phyloP scores from a whole-genome alignment of 2,888 invertebrate genomes.

The Abrostola tripartita region DNA sequence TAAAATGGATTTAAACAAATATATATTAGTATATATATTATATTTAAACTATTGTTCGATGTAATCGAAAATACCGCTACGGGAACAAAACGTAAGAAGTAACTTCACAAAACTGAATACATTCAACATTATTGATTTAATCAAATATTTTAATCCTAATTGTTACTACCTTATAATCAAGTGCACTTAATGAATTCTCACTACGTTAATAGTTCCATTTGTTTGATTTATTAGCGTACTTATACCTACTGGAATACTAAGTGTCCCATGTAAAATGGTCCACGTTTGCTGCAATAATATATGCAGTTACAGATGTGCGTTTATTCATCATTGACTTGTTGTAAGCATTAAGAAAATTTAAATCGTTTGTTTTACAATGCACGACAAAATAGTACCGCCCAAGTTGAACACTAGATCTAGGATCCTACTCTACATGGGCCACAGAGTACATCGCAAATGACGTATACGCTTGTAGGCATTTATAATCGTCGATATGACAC shows the following conservation, averaged over 20 bases:
- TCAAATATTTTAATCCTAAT: slow-evolving; percentile 64
- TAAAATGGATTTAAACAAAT: neutral
- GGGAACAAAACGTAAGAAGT: slow-evolving; percentile 24
- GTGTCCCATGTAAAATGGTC: slow-evolving; percentile 60
- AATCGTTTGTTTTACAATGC: slow-evolving; percentile 35
- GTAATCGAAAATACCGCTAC: slow-evolving; percentile 23
- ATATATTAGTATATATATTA: neutral
- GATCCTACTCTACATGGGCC: slow-evolving; percentile 55
- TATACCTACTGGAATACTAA: slow-evolving; percentile 57
- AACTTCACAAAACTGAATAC: slow-evolving; percentile 63
- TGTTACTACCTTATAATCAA: slow-evolving; percentile 75
- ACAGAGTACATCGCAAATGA: slow-evolving; percentile 50
- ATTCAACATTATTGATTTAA: slow-evolving; percentile 65
- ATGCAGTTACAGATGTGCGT: slow-evolving; percentile 26
- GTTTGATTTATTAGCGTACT: slow-evolving; percentile 66
- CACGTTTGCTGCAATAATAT: slow-evolving; percentile 27
- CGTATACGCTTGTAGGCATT: slow-evolving; percentile 64
- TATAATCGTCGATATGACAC: slow-evolving; percentile 49
- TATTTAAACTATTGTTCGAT: slow-evolving; percentile 12
- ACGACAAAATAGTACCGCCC: slow-evolving; percentile 24
- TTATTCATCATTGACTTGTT: slow-evolving; percentile 15
- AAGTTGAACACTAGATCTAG: slow-evolving; percentile 26
- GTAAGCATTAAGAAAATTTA: slow-evolving; percentile 34
- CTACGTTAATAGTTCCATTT: slow-evolving; percentile 74
- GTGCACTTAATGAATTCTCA: slow-evolving; percentile 86